Percentiles rank a stretch among this genome's conserved stretches.
Evolutionary conservation across 1,140 invertebrate genomes (phyloP).

Genomic region (Halictus rubicundus): DNA sequence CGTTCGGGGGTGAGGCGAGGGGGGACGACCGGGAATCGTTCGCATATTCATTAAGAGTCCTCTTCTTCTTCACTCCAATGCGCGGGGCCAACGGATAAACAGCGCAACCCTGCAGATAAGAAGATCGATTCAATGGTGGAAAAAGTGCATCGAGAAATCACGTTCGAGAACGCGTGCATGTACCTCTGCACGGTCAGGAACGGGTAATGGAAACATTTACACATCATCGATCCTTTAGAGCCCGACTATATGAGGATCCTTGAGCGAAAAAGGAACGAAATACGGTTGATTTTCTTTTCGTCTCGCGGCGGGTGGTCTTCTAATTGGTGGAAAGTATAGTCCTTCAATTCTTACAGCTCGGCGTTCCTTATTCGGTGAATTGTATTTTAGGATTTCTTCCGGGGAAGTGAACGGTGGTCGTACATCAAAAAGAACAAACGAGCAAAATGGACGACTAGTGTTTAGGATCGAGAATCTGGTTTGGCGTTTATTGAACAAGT

Average conservation of each 20-base stretch:
- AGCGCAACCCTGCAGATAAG: conserved; percentile 18
- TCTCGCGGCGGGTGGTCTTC: too few species aligned
- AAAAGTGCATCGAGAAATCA: conserved; percentile 11
- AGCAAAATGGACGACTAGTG: too few species aligned
- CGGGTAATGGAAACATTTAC: neutral
- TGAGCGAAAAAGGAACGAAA: too few species aligned
- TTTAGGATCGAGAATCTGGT: too few species aligned
- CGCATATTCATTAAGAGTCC: conserved; percentile 68
- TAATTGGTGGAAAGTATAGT: too few species aligned
- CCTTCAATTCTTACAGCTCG: too few species aligned
- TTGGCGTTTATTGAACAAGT: too few species aligned
- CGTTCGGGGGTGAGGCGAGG: conserved; percentile 24
- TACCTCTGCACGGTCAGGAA: neutral
- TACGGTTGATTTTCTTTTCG: neutral
- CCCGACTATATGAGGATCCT: neutral
- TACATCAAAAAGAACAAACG: too few species aligned
- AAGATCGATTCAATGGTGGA: conserved; percentile 4
- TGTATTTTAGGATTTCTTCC: too few species aligned
- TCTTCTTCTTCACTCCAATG: conserved; percentile 18
- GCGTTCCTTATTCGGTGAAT: too few species aligned
- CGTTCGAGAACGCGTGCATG: neutral
- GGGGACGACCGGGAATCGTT: conserved; percentile 38
- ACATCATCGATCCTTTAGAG: neutral
- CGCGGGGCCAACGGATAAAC: conserved; percentile 12
- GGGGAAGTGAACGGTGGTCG: too few species aligned